Evolutionary conservation across 2,113 vertebrate genomes (phyloP).

Genomic region (Thymallus thymallus): DNA sequence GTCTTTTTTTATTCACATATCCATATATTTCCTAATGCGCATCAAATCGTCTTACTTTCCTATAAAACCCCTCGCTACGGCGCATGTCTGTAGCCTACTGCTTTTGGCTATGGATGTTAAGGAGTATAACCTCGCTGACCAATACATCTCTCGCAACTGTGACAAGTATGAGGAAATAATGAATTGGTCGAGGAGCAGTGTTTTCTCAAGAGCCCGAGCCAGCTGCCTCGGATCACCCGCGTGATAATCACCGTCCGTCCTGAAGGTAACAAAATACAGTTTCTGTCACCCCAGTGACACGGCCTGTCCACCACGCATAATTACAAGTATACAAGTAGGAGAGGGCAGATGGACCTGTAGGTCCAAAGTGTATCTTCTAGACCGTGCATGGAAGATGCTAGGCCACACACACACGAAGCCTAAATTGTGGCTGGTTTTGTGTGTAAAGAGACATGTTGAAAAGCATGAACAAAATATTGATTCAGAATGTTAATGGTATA

Average conservation of each 20-base stretch:
- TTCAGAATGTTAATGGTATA: background rate
- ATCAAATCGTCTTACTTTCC: background rate
- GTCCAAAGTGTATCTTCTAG: background rate
- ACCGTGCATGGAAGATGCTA: background rate
- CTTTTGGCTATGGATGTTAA: background rate
- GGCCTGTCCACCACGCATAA: constrained; percentile 51
- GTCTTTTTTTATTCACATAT: background rate
- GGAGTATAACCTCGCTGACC: background rate
- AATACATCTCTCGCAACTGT: constrained; percentile 11
- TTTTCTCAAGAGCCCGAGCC: constrained; percentile 40
- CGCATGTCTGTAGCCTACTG: background rate
- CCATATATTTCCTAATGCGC: background rate
- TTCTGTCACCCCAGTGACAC: constrained; percentile 51
- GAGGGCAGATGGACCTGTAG: constrained; percentile 27
- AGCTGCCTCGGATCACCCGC: constrained; percentile 48
- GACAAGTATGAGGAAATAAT: constrained; percentile 46
- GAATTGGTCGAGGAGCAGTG: constrained; percentile 33
- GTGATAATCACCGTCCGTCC: constrained; percentile 49
- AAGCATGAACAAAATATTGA: background rate
- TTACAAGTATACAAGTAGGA: constrained; percentile 59
- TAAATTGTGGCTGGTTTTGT: background rate
- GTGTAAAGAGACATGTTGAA: background rate
- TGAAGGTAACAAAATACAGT: constrained; percentile 41
- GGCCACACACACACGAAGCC: too few species aligned
- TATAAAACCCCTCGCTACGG: too few species aligned